These are phyloP conservation scores for Strix uralensis DNA, from an alignment of 2,113 vertebrate species.

Conservation along the genomic window DNA sequence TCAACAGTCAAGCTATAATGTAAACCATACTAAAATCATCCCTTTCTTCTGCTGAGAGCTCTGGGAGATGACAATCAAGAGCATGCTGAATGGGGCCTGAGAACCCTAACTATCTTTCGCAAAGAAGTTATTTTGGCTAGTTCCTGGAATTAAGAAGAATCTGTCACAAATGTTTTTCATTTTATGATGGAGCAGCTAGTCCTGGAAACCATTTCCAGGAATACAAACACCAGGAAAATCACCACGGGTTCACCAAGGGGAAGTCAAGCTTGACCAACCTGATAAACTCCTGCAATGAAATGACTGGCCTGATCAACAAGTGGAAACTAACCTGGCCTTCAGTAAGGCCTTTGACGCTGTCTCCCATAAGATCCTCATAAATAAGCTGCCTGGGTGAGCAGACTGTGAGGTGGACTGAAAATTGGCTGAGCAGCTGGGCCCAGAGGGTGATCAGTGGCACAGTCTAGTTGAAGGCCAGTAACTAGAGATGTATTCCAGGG, in stretches of 20 bases:
- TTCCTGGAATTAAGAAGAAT: neutral
- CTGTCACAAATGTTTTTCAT: neutral
- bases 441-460: too few relatives aligned
- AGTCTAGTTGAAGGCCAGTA: too few relatives aligned
- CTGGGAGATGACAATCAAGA: neutral
- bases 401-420: neutral
- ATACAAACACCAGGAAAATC: neutral
- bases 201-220: neutral
- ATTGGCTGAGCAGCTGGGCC: too few relatives aligned
- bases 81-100: neutral
- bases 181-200: neutral
- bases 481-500: too few relatives aligned
- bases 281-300: neutral
- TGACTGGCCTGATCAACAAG: neutral
- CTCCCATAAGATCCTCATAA: too few relatives aligned
- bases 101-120: neutral
- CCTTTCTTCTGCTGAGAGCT: neutral
- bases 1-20: neutral
- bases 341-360: neutral
- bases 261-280: neutral
- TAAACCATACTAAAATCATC: neutral
- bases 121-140: neutral
- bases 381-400: neutral
- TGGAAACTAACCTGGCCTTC: too few relatives aligned
- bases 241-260: neutral